Percentiles rank a stretch among this genome's conserved stretches.
phyloP scores from a whole-genome alignment of 2,888 invertebrate genomes.

The Agriotes lineatus region DNA sequence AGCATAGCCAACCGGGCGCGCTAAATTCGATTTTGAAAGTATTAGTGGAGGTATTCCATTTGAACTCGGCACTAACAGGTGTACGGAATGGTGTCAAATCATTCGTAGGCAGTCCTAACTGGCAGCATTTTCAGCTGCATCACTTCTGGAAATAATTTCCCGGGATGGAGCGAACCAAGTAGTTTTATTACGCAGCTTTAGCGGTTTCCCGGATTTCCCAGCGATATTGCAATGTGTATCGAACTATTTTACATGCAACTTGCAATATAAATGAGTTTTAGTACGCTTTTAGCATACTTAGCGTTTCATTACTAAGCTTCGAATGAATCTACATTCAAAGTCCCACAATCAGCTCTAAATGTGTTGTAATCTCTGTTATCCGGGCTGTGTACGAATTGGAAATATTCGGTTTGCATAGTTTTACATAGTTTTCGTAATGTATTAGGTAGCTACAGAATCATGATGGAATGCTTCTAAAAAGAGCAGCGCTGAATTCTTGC shows the following conservation, averaged over 20 bases:
- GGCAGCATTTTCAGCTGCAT: too few species aligned
- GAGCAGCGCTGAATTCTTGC: conserved; percentile 15
- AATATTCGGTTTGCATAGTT: conserved; percentile 40
- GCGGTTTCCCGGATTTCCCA: conserved; percentile 36
- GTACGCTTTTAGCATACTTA: conserved; percentile 49
- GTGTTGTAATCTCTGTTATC: conserved; percentile 43
- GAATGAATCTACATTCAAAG: conserved; percentile 39
- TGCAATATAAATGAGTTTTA: conserved; percentile 47
- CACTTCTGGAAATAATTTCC: conserved; percentile 7
- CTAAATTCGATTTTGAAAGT: too few species aligned
- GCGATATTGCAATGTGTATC: conserved; percentile 42
- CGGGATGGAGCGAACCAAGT: neutral
- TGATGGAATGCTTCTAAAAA: conserved; percentile 31
- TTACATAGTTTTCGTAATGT: conserved; percentile 21
- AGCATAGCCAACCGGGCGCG: too few species aligned
- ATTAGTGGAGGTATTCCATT: too few species aligned
- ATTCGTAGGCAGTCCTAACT: too few species aligned
- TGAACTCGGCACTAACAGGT: too few species aligned
- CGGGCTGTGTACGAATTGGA: conserved; percentile 33
- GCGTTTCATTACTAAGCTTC: conserved; percentile 46
- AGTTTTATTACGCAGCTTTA: conserved; percentile 28
- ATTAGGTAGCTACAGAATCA: conserved; percentile 12
- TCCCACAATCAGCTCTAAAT: conserved; percentile 38
- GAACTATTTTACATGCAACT: conserved; percentile 40
- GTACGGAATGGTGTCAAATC: too few species aligned